A percentile compares a stretch with the other conserved stretches of the same genome.
Evolutionary conservation across 1,140 invertebrate genomes (phyloP).

Genomic region (Hylyphantes graminicola): DNA sequence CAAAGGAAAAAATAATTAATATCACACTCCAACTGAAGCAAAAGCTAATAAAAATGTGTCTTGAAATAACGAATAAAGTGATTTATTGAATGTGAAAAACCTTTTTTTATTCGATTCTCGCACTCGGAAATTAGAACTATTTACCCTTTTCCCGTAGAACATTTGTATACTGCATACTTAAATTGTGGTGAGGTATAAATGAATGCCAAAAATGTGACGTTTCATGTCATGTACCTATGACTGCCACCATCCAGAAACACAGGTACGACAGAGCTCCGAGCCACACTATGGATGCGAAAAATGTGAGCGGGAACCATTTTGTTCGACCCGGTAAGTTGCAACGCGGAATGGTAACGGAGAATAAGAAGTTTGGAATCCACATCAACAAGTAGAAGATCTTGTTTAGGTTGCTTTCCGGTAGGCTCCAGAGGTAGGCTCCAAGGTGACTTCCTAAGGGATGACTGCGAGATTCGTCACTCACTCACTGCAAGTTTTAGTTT

Average conservation of each 20-base stretch:
- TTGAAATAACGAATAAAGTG: no score
- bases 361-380: conserved; percentile 79
- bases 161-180: no score
- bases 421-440: conserved; percentile 9
- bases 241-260: conserved; percentile 92
- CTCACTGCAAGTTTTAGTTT: no score
- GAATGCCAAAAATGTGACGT: neutral
- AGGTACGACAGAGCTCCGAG: conserved; percentile 87
- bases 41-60: no score
- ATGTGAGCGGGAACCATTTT: conserved; percentile 84
- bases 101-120: no score
- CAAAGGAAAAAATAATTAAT: no score
- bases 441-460: conserved; percentile 15
- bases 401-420: conserved; percentile 49
- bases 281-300: conserved; percentile 89
- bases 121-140: no score
- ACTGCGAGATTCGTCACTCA: conserved; percentile 32
- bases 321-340: conserved; percentile 78
- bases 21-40: no score
- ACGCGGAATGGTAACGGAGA: conserved; percentile 82
- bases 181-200: neutral
- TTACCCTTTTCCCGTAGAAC: no score
- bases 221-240: conserved; percentile 77
- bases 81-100: no score
- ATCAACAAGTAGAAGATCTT: conserved; percentile 78